These are phyloP conservation scores for Notolepis coatsorum DNA, from an alignment of 2,797 vertebrate genomes.

Conservation along the genomic window DNA sequence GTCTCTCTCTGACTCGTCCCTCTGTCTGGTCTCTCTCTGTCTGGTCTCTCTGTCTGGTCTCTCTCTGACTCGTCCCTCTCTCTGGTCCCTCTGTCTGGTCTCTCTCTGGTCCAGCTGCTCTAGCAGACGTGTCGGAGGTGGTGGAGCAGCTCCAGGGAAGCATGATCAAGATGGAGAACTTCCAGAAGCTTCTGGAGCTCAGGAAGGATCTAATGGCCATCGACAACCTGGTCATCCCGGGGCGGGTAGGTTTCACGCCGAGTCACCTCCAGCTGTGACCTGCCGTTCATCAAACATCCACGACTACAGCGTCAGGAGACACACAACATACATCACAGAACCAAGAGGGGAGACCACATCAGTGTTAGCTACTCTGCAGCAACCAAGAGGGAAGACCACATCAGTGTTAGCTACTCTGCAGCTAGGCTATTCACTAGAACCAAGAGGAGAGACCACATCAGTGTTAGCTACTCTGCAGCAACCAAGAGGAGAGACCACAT, in stretches of 20 bases:
- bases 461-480: no score
- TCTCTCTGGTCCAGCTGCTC: constrained; percentile 83
- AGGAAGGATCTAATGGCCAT: constrained; percentile 95
- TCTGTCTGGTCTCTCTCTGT: neutral
- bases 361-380: no score
- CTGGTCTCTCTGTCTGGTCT: neutral
- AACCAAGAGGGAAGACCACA: no score
- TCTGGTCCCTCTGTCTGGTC: neutral
- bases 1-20: neutral
- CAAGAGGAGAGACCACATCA: no score
- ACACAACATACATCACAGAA: no score
- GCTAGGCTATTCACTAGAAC: no score
- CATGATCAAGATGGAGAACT: constrained; percentile 97
- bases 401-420: no score
- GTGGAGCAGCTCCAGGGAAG: constrained; percentile 91
- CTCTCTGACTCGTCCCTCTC: no score
- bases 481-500: no score
- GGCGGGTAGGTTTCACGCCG: constrained; percentile 83
- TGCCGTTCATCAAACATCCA: no score
- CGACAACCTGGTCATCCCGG: constrained; percentile 90
- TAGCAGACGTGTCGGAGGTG: constrained; percentile 95
- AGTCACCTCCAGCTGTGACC: neutral
- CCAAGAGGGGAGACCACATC: no score
- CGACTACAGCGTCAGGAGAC: no score
- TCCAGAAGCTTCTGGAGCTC: constrained; percentile 96